Conservation (phyloP, 2,113 vertebrate genomes). For the Cacatua alba region DNA sequence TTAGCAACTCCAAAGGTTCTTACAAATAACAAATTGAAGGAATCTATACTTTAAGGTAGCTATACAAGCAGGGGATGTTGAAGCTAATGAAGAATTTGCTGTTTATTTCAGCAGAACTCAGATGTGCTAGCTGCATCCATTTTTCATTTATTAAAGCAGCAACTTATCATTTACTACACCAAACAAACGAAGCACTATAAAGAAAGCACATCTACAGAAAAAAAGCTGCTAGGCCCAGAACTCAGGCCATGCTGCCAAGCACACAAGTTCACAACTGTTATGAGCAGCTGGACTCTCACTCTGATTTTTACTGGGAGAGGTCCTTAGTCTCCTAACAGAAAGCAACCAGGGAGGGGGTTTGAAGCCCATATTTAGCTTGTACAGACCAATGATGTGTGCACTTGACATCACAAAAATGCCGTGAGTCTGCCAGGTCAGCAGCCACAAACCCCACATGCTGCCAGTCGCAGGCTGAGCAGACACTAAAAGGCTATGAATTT, state of each 20-base stretch:
- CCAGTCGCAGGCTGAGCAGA: background rate
- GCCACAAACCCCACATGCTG: constrained; percentile 35
- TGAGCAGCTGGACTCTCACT: background rate
- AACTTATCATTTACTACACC: background rate
- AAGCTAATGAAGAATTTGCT: background rate
- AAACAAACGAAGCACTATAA: background rate
- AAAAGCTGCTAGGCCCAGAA: background rate
- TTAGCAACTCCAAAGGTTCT: background rate
- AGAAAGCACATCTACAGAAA: background rate
- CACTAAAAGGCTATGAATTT: constrained; percentile 32
- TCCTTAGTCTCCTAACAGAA: background rate
- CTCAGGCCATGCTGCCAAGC: background rate
- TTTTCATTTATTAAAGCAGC: background rate
- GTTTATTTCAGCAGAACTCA: background rate
- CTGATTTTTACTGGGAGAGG: background rate
- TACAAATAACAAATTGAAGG: background rate
- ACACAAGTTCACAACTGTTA: background rate
- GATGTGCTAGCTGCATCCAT: background rate
- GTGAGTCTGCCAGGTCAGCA: constrained; percentile 36
- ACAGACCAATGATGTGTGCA: background rate
- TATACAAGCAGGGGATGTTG: background rate
- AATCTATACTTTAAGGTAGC: background rate
- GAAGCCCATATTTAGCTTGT: background rate
- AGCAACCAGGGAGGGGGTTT: rapidly evolving
- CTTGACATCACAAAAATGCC: constrained; percentile 15